phyloP scores from a whole-genome alignment of 92 coral and sea anemone genomes.

The Virgularia gustaviana region DNA sequence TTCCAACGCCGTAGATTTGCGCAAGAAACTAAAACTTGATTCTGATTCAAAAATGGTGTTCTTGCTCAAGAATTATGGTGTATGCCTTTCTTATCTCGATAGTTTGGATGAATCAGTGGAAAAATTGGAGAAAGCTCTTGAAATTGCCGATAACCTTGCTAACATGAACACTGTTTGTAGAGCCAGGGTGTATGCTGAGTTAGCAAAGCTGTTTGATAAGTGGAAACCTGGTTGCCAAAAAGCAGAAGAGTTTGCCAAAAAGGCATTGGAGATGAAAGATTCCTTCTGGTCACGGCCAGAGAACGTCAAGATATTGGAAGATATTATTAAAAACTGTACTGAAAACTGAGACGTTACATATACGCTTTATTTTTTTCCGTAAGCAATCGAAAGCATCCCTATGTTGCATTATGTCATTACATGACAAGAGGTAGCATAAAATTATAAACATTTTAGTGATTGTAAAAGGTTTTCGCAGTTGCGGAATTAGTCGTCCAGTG shows the following conservation, averaged over 20 bases:
- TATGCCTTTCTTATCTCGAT: neutral
- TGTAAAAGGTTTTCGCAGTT: too few relatives aligned
- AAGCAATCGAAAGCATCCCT: too few relatives aligned
- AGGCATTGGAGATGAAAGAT: neutral
- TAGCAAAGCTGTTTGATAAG: neutral
- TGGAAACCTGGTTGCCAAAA: slow-evolving; percentile 8
- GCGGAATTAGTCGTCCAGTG: too few relatives aligned
- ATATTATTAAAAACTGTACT: too few relatives aligned
- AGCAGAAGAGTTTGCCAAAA: neutral
- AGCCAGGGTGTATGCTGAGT: neutral
- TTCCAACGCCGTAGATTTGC: neutral
- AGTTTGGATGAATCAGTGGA: slow-evolving; percentile 1
- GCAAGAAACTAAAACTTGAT: neutral
- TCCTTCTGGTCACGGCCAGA: too few relatives aligned
- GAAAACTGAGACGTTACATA: too few relatives aligned
- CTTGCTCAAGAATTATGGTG: slow-evolving; percentile 17
- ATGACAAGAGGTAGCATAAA: too few relatives aligned
- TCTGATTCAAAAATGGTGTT: neutral
- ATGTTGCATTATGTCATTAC: too few relatives aligned
- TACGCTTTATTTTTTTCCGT: too few relatives aligned
- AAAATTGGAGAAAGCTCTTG: neutral
- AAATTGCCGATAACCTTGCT: slow-evolving; percentile 2
- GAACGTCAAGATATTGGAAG: too few relatives aligned
- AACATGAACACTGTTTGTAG: neutral
- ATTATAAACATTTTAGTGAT: too few relatives aligned